A percentile compares a stretch with the other conserved stretches of the same genome.
These are phyloP conservation scores for Epirrita christyi DNA, from an alignment of 2,888 invertebrate genomes.

Conservation along the genomic window DNA sequence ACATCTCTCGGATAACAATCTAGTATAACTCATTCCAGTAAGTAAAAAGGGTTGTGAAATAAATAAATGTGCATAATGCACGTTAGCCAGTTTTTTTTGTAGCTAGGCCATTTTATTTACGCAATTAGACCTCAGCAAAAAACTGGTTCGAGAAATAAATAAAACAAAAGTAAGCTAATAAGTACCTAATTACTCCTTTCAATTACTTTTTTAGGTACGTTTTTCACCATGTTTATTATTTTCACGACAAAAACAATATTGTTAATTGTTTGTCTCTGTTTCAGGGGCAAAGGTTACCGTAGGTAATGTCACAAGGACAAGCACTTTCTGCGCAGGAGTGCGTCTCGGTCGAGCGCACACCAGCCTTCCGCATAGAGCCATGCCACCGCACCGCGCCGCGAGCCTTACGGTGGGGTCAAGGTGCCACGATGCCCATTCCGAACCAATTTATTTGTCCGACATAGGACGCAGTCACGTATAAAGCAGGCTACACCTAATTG, in stretches of 20 bases:
- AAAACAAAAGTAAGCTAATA: not conserved
- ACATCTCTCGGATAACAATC: too few relatives aligned
- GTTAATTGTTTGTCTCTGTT: slow-evolving; percentile 42
- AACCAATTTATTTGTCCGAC: slow-evolving; percentile 51
- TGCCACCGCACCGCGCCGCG: slow-evolving; percentile 43
- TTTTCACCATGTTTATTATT: slow-evolving; percentile 8
- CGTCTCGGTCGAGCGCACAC: slow-evolving; percentile 68
- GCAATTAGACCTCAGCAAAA: too few relatives aligned
- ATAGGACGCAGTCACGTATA: slow-evolving; percentile 4
- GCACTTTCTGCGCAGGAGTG: slow-evolving; percentile 80
- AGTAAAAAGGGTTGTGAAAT: too few relatives aligned
- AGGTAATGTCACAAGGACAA: slow-evolving; percentile 72
- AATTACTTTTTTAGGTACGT: not conserved
- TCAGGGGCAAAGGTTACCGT: slow-evolving; percentile 68
- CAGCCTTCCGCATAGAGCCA: slow-evolving; percentile 75
- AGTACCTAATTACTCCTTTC: not conserved
- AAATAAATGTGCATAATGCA: too few relatives aligned
- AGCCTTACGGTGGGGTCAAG: slow-evolving; percentile 64
- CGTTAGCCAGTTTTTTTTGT: too few relatives aligned
- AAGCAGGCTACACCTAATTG: not conserved
- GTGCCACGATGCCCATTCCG: slow-evolving; percentile 52
- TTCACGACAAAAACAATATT: slow-evolving; percentile 19
- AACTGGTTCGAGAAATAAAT: not conserved
- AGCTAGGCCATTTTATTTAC: too few relatives aligned
- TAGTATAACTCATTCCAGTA: too few relatives aligned